phyloP scores from a whole-genome alignment of 2,113 vertebrate genomes.

The Phylloscopus trochiloides region DNA sequence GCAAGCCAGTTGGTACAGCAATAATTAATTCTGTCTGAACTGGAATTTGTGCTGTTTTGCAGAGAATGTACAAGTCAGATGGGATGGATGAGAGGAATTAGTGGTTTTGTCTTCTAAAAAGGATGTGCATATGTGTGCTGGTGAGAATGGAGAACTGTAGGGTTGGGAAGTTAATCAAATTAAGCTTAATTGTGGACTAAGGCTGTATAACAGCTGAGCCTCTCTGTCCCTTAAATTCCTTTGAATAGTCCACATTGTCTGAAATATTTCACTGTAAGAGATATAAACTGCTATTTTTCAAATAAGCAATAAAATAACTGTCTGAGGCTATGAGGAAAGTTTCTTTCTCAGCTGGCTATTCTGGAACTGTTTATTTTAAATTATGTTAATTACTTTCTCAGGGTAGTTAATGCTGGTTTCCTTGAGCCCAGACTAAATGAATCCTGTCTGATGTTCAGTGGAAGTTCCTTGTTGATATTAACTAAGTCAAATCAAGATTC shows the following conservation, averaged over 20 bases:
- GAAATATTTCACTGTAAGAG: neutral
- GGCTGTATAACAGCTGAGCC: neutral
- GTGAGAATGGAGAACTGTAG: neutral
- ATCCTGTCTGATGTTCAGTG: neutral
- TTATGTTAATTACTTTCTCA: neutral
- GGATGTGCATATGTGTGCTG: neutral
- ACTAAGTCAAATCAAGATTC: neutral
- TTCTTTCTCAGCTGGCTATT: neutral
- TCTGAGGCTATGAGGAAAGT: neutral
- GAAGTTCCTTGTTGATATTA: neutral
- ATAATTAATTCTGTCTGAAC: neutral
- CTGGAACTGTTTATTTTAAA: neutral
- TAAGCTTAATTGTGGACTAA: neutral
- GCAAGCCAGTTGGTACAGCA: neutral
- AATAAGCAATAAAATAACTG: neutral
- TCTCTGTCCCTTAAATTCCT: neutral
- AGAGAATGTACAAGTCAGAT: neutral
- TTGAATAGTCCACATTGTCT: neutral
- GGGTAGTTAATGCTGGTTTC: neutral
- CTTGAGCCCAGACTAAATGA: neutral
- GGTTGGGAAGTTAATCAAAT: neutral
- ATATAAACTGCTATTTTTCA: neutral
- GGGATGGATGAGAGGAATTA: neutral
- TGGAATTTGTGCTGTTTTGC: neutral
- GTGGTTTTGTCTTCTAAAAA: neutral